Conservation (phyloP, 64 coral and sea anemone genomes). For the Porites lutea region DNA sequence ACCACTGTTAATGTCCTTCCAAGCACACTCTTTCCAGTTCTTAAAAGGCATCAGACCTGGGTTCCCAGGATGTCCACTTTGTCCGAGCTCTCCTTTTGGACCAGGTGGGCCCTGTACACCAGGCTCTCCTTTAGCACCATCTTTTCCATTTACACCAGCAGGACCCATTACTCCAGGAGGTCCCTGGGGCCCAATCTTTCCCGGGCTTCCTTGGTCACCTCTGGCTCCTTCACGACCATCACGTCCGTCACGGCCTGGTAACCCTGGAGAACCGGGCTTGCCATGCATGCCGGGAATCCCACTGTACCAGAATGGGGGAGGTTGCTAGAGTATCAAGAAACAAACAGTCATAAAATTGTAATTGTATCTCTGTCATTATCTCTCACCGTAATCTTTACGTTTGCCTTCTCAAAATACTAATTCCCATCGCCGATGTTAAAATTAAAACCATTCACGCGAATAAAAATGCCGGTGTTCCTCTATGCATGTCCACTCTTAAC, state of each 20-base stretch:
- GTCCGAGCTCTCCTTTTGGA: background rate
- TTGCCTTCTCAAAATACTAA: no score
- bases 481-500: no score
- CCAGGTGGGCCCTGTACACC: background rate
- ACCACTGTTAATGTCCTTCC: no score
- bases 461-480: no score
- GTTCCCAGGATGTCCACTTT: background rate
- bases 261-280: background rate
- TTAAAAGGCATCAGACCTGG: background rate
- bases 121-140: slow-evolving; percentile 8
- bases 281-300: background rate
- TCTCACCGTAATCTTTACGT: no score
- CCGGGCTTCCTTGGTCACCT: background rate
- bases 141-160: background rate
- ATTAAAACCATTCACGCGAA: no score
- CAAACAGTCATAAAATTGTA: no score
- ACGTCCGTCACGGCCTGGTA: no score
- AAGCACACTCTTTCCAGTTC: background rate
- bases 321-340: no score
- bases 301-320: no score
- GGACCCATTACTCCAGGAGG: background rate
- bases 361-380: no score
- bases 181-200: background rate
- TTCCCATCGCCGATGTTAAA: no score
- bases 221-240: background rate